These are phyloP conservation scores for Drosophila kanapiae DNA, from an alignment of 1,140 invertebrate species.

Conservation along the genomic window DNA sequence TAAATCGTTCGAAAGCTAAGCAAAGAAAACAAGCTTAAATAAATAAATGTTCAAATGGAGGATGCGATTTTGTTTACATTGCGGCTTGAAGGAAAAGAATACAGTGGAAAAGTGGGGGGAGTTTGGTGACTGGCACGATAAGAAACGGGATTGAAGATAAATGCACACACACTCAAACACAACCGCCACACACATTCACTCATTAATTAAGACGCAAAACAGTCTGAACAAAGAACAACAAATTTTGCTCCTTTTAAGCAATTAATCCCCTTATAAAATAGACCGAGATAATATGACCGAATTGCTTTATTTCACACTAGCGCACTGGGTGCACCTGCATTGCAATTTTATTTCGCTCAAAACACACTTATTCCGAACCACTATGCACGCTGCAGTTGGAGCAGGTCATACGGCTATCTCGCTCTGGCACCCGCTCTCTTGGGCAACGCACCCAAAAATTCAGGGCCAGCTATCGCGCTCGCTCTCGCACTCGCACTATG, in stretches of 20 bases:
- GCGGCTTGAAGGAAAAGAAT: conserved; percentile 7
- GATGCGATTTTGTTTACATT: conserved; percentile 71
- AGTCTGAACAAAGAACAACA: conserved; percentile 40
- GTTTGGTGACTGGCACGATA: conserved; percentile 63
- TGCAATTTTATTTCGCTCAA: conserved; percentile 7
- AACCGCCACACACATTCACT: conserved; percentile 15
- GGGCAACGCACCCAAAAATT: conserved; percentile 78
- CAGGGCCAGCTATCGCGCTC: conserved; percentile 64
- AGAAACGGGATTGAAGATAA: conserved; percentile 75
- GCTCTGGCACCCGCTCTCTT: conserved; percentile 38
- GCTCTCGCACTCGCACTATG: conserved; percentile 62
- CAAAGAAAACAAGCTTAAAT: conserved; percentile 7
- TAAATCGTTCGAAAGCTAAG: conserved; percentile 4
- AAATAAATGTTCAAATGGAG: conserved; percentile 14
- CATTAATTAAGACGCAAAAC: conserved; percentile 53
- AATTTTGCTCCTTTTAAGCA: neutral
- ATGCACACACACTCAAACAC: conserved; percentile 33
- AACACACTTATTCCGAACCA: conserved; percentile 36
- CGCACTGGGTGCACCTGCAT: conserved; percentile 15
- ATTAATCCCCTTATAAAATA: conserved; percentile 11
- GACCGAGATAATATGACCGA: neutral
- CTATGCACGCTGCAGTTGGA: conserved; percentile 69
- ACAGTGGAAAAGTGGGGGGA: conserved; percentile 22
- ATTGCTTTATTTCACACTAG: neutral
- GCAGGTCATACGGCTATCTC: conserved; percentile 53